Percentiles rank a stretch among this genome's conserved stretches.
Evolutionary conservation across 2,113 vertebrate species (phyloP).

Genomic region (Passer domesticus): DNA sequence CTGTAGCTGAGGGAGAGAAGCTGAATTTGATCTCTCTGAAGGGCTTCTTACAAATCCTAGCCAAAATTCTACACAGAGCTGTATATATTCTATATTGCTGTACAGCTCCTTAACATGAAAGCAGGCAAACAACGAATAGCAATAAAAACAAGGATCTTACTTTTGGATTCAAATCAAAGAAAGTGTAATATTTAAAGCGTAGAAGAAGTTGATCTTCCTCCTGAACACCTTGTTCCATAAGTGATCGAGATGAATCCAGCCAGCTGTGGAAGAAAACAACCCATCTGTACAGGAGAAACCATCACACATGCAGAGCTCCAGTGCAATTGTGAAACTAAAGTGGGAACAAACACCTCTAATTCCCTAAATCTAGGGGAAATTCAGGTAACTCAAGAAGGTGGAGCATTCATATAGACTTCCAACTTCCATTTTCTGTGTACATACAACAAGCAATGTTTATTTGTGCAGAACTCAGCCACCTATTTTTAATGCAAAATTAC

Average conservation of each 20-base stretch:
- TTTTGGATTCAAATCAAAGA: slow-evolving; percentile 98
- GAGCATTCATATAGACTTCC: not conserved
- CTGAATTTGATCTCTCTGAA: not conserved
- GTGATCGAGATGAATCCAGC: slow-evolving; percentile 93
- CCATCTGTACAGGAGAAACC: not conserved
- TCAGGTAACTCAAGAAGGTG: not conserved
- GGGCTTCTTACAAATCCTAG: not conserved
- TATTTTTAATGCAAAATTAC: not conserved
- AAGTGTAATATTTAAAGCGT: slow-evolving; percentile 96
- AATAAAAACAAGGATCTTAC: slow-evolving; percentile 74
- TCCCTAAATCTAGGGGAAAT: not conserved
- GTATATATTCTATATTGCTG: not conserved
- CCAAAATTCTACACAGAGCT: not conserved
- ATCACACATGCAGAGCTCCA: not conserved
- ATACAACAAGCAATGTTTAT: not conserved
- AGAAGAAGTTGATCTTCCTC: slow-evolving; percentile 88
- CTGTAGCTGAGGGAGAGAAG: not conserved
- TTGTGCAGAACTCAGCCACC: not conserved
- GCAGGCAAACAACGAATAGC: not conserved
- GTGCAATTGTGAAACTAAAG: not conserved
- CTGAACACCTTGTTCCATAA: slow-evolving; percentile 93
- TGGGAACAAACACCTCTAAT: not conserved
- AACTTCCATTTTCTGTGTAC: not conserved
- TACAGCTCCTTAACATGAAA: not conserved
- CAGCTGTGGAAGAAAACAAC: slow-evolving; percentile 79